Evolutionary conservation across 2,797 vertebrate genomes (phyloP).

Genomic region (Delichon dasypus): DNA sequence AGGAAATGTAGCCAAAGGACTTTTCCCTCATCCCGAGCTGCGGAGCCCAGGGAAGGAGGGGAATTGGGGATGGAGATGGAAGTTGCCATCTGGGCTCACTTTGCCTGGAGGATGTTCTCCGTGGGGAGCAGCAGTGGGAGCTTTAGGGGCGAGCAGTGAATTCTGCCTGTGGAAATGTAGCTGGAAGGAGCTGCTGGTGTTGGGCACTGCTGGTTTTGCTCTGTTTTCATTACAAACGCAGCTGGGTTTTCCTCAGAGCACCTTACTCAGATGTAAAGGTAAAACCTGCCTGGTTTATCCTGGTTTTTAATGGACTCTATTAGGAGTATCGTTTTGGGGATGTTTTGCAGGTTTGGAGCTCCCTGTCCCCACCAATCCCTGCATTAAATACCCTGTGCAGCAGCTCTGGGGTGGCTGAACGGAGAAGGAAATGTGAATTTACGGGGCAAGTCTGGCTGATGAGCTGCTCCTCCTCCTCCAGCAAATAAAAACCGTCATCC

Average conservation of each 20-base stretch:
- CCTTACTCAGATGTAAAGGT: neutral
- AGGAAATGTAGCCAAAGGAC: neutral
- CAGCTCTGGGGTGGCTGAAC: neutral
- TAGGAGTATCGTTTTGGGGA: neutral
- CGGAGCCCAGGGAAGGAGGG: neutral
- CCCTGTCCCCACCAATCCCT: neutral
- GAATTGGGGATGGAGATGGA: neutral
- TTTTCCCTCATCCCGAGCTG: neutral
- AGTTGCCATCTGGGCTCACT: neutral
- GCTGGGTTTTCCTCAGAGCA: neutral
- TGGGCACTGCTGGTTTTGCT: neutral
- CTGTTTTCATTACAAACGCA: neutral
- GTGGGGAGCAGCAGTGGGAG: neutral
- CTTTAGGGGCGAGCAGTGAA: neutral
- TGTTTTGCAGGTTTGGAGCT: neutral
- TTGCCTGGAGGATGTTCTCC: neutral
- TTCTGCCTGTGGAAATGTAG: neutral
- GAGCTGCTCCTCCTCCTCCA: neutral
- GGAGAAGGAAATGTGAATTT: neutral
- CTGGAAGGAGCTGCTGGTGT: neutral
- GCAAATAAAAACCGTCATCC: neutral
- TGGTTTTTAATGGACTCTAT: accelerated
- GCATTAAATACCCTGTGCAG: neutral
- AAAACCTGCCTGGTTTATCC: neutral
- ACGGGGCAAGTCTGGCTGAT: neutral